Base-by-base conservation (phyloP, 2,113 vertebrate species). In the Rhinoderma darwinii region DNA sequence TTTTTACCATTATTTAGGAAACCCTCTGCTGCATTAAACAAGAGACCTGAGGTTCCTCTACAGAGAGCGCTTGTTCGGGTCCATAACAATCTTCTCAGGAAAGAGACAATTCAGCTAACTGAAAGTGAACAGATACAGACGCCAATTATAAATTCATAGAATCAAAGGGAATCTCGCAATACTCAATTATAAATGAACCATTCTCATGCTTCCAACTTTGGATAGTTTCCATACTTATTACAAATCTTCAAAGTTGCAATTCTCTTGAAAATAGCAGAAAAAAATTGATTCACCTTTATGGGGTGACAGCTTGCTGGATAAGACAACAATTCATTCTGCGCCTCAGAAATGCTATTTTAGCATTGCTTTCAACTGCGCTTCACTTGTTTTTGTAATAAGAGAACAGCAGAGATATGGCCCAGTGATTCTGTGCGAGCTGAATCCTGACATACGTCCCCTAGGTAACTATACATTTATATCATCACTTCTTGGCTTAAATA, bases 131-230 rank as follows among this genome's bases (percentile, higher is more conserved):
- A 43, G 72, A 76, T 84, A 76, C 83, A 56, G 73, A 79, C 74
- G 4, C 43, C 76, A 79, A 86, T 79, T 86, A 86, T 79, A 79
- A 86, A 86, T 86, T 70, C 76, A 70, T 51, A 79, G 84, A 86
- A 79, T 79, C 61, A 80, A 84, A 84, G 72, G 73, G 32, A 86
- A 86, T 86, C 76, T 79, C 35, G 15, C 84, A 70, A 54, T 79
- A 37, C 63, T 86, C 61, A 79, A 79, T 86, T 86, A 86, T 86
- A 79, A 54, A 86, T 84, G 84, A 80, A 41, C 75, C 75, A 56
- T 86, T 84, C 72, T 76, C 41, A 35, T 25, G 75, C 76, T 61
- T 70, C 61, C 50, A 39, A 54, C 84, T 80, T 61, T 70, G 44
- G 61, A 86, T 51, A 68, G 30, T 80, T 86, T 80, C 76, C 75